Evolutionary conservation across 2,113 vertebrate genomes (phyloP).

Genomic region (Eulacestoma nigropectus): DNA sequence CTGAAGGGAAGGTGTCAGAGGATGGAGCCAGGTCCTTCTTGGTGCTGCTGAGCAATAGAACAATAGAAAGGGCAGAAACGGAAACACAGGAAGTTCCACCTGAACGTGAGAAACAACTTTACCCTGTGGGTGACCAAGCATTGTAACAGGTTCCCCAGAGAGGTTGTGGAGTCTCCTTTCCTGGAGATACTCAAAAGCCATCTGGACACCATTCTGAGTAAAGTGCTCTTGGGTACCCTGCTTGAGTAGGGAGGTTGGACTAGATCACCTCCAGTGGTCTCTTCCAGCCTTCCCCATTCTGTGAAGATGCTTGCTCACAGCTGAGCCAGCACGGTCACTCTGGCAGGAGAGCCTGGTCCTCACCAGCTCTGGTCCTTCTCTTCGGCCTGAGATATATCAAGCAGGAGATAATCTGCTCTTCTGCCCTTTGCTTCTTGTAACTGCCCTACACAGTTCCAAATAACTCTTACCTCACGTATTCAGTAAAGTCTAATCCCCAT

Average conservation of each 20-base stretch:
- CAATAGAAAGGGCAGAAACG: not conserved
- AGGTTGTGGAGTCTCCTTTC: not conserved
- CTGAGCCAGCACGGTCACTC: not conserved
- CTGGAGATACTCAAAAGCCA: not conserved
- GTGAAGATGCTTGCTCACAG: not conserved
- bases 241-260: not conserved
- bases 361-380: not conserved
- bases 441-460: not conserved
- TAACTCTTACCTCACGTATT: not conserved
- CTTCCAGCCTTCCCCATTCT: not conserved
- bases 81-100: not conserved
- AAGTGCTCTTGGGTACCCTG: not conserved
- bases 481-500: not conserved
- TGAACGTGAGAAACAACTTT: not conserved
- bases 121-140: not conserved
- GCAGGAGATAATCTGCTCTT: not conserved
- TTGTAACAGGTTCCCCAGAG: not conserved
- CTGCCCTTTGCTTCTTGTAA: not conserved
- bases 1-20: not conserved
- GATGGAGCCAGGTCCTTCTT: not conserved
- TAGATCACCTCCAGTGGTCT: not conserved
- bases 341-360: not conserved
- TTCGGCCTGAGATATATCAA: not conserved
- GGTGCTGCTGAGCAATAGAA: accelerated
- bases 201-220: not conserved